Evolutionary conservation across 2,888 invertebrate genomes (phyloP).

Genomic region (Polyploca ridens): DNA sequence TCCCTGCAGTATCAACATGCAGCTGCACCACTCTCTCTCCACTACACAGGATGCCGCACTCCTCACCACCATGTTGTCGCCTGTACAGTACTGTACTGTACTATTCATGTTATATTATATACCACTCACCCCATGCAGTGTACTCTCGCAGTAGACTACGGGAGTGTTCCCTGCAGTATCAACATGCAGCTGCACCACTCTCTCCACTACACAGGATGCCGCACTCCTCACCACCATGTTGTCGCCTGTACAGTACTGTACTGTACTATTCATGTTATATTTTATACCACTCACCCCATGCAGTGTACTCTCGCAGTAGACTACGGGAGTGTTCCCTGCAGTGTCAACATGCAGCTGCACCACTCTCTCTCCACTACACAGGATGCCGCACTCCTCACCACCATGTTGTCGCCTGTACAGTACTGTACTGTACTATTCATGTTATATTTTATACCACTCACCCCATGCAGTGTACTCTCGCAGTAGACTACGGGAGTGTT

Average conservation of each 20-base stretch:
- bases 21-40: constrained; percentile 79
- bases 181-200: too few species aligned
- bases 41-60: constrained; percentile 94
- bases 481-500: constrained; percentile 54
- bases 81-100: constrained; percentile 91
- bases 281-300: constrained; percentile 56
- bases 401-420: constrained; percentile 52
- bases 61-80: constrained; percentile 94
- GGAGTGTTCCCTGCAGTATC: constrained; percentile 59
- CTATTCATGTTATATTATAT: not conserved
- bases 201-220: too few species aligned
- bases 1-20: constrained; percentile 33
- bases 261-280: constrained; percentile 80
- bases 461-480: constrained; percentile 69
- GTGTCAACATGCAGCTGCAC: too few species aligned
- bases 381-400: constrained; percentile 70
- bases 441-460: constrained; percentile 24
- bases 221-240: constrained; percentile 96
- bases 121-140: constrained; percentile 59
- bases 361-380: too few species aligned
- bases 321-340: constrained; percentile 83
- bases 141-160: constrained; percentile 88
- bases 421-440: constrained; percentile 34
- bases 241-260: constrained; percentile 92
- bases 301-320: constrained; percentile 84